phyloP scores from a whole-genome alignment of 1,140 invertebrate species.

The Eupristina koningsbergeri region DNA sequence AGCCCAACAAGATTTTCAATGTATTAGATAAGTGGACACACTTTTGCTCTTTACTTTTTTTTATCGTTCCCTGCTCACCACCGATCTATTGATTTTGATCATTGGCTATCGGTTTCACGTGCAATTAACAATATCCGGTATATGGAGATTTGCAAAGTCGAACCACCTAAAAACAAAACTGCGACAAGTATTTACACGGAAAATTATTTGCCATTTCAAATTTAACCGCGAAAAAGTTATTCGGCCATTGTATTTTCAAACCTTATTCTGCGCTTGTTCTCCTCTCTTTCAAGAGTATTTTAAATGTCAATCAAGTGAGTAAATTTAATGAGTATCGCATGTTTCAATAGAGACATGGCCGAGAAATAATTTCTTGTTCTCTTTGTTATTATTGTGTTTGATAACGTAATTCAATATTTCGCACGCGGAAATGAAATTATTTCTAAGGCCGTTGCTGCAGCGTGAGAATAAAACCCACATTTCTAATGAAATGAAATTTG shows the following conservation, averaged over 20 bases:
- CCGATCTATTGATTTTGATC: not conserved
- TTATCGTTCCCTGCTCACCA: not conserved
- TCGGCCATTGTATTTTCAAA: not conserved
- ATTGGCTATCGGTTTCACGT: not conserved
- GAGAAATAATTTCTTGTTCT: not conserved
- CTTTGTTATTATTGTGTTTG: not conserved
- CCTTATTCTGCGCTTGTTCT: no score
- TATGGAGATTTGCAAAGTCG: not conserved
- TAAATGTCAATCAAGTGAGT: not conserved
- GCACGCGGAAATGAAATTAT: not conserved
- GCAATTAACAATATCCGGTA: not conserved
- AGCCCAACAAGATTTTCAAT: not conserved
- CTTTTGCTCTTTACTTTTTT: not conserved
- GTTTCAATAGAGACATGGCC: not conserved
- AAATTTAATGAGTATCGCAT: not conserved
- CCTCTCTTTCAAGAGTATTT: no score
- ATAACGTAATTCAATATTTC: not conserved
- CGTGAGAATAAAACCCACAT: constrained; percentile 10
- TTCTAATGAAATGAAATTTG: not conserved
- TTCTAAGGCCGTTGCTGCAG: not conserved
- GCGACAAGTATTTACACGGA: not conserved
- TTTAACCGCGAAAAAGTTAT: not conserved
- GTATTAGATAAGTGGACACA: not conserved
- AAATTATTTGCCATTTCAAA: not conserved
- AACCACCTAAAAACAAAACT: not conserved